Evolutionary conservation across 2,888 invertebrate genomes (phyloP).

Genomic region (Erynnis tages): DNA sequence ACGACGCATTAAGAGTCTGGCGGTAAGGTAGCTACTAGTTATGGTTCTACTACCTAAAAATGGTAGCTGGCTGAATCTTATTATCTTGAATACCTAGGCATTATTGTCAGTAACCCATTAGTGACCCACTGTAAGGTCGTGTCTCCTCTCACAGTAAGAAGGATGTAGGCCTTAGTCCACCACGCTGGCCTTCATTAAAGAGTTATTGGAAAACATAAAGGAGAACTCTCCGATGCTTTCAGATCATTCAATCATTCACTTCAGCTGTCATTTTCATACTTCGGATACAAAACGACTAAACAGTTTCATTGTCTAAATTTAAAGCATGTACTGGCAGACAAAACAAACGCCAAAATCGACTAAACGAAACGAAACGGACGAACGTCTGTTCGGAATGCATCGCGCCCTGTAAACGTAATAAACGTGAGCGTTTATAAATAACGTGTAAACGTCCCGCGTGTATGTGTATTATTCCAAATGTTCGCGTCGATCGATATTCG

Average conservation of each 20-base stretch:
- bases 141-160: no score
- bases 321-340: slow-evolving; percentile 15
- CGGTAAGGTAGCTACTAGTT: no score
- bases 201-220: no score
- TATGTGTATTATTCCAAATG: neutral
- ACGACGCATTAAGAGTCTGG: no score
- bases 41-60: no score
- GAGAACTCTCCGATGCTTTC: no score
- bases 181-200: no score
- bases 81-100: no score
- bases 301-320: slow-evolving; percentile 15
- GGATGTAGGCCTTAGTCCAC: no score
- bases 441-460: neutral
- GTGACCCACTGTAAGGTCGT: no score
- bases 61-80: no score
- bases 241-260: slow-evolving; percentile 8
- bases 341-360: slow-evolving; percentile 16
- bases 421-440: slow-evolving; percentile 11
- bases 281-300: slow-evolving; percentile 2
- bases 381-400: slow-evolving; percentile 11
- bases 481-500: neutral
- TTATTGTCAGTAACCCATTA: no score
- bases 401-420: slow-evolving; percentile 18
- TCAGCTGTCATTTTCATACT: neutral
- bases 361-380: slow-evolving; percentile 6